Evolutionary conservation across 2,797 vertebrate genomes (phyloP), one percentile per base, ranked within the genome.

Genomic region (Sylvia borin): DNA sequence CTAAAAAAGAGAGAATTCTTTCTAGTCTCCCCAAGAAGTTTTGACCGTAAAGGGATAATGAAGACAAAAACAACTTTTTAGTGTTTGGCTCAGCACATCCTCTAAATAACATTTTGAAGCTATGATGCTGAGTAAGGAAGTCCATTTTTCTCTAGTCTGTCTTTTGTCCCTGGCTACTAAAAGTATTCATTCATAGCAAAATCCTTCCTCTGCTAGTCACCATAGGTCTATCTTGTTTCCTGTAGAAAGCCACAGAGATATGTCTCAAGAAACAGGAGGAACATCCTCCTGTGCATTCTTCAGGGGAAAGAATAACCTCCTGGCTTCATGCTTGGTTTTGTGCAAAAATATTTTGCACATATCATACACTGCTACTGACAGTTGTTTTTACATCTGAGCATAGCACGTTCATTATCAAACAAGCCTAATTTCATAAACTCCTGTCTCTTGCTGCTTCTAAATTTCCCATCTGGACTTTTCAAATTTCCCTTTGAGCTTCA

Each of bases 51-150:
- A 86, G 31, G 11, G 11, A 87, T 53, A 96, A 81, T 1, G 2
- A 84, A 75, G 55, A 73, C 48, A 90, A 94, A 92, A 86, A 74
- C 61, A 93, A 40, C n/a, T 68, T 95, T 45, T 67, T 21, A 51
- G 31, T 29, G 9, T 72, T 79, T 54, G 48, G 45, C 57, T 93
- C 66, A 78, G 66, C 66, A 84, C 60, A 89, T 38, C 16, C n/a
- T 40, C 48, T 88, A 67, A 76, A 75, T 31, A 85, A 58, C 11
- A 78, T 67, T 90, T 50, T 40, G 42, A 89, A 88, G 31, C 42
- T 71, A 34, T 65, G n/a, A 81, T 86, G 48, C 72, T 84, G 79
- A 88, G 36, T 79, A 92, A 91, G 70, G 43, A 88, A 87, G 67
- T 73, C 89, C 1, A 66, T 89, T 92, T 91, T 89, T 74, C 29